These are phyloP conservation scores for Netelia melanura DNA, from an alignment of 2,888 invertebrate genomes.

Conservation along the genomic window DNA sequence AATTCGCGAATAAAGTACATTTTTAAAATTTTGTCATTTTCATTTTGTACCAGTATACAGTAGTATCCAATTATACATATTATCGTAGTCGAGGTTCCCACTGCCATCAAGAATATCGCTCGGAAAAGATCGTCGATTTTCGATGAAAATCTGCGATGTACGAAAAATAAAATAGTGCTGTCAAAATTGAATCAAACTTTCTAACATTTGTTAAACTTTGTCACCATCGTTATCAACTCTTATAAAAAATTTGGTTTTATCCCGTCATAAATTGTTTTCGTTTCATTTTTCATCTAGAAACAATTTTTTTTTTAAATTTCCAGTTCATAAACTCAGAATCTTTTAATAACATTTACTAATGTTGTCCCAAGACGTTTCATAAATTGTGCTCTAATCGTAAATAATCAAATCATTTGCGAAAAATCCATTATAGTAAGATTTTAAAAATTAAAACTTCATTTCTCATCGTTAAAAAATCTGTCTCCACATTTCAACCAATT, in stretches of 20 bases:
- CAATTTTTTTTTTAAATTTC: background rate
- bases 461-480: too few species aligned
- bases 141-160: slow-evolving; percentile 72
- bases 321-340: background rate
- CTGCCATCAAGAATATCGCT: slow-evolving; percentile 64
- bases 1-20: slow-evolving; percentile 6
- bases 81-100: slow-evolving; percentile 62
- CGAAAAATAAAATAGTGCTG: background rate
- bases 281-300: too few species aligned
- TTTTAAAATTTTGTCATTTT: background rate
- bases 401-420: too few species aligned
- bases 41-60: background rate
- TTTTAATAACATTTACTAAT: background rate
- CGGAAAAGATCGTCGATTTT: slow-evolving; percentile 56
- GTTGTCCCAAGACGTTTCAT: background rate
- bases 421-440: too few species aligned
- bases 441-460: too few species aligned
- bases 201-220: background rate
- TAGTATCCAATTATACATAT: slow-evolving; percentile 67
- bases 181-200: background rate
- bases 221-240: background rate
- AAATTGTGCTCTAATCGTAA: too few species aligned
- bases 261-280: too few species aligned
- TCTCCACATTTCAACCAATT: background rate
- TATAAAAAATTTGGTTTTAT: too few species aligned